These are phyloP conservation scores for Remorina albescens DNA, from an alignment of 2,797 vertebrate species.

Conservation along the genomic window DNA sequence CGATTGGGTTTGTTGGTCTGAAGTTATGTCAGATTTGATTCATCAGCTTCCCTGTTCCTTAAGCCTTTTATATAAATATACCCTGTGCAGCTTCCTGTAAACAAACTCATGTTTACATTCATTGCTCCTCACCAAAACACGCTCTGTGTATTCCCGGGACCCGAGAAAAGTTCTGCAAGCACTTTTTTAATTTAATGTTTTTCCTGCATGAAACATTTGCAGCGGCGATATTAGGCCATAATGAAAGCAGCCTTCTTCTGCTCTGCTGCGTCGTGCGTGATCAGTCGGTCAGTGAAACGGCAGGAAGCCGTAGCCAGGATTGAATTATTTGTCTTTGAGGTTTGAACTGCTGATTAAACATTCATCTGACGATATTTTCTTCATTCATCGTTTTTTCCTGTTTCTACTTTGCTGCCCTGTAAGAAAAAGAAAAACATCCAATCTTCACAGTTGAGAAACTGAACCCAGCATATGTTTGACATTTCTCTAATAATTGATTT, in stretches of 20 bases:
- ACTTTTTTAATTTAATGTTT: too few relatives aligned
- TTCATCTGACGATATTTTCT: not conserved
- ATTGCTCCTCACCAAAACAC: not conserved
- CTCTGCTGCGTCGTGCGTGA: not conserved
- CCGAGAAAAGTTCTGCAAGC: not conserved
- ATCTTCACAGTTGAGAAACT: not conserved
- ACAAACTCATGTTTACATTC: not conserved
- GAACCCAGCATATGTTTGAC: not conserved
- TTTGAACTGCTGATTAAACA: not conserved
- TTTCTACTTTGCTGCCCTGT: not conserved
- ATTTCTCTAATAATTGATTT: not conserved
- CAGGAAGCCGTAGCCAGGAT: not conserved
- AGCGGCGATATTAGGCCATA: not conserved
- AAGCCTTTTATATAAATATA: not conserved
- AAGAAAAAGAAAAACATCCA: not conserved
- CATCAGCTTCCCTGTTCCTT: not conserved
- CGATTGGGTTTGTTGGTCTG: not conserved
- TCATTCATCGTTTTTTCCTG: not conserved
- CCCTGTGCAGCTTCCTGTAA: not conserved
- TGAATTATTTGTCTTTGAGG: not conserved
- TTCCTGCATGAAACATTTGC: not conserved
- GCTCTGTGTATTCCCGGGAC: not conserved
- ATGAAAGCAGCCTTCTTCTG: not conserved
- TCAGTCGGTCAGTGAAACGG: not conserved
- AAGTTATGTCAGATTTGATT: not conserved